A percentile compares a stretch with the other conserved stretches of the same genome.
Evolutionary conservation across 2,888 invertebrate genomes (phyloP).

Genomic region (Callinectes sapidus): DNA sequence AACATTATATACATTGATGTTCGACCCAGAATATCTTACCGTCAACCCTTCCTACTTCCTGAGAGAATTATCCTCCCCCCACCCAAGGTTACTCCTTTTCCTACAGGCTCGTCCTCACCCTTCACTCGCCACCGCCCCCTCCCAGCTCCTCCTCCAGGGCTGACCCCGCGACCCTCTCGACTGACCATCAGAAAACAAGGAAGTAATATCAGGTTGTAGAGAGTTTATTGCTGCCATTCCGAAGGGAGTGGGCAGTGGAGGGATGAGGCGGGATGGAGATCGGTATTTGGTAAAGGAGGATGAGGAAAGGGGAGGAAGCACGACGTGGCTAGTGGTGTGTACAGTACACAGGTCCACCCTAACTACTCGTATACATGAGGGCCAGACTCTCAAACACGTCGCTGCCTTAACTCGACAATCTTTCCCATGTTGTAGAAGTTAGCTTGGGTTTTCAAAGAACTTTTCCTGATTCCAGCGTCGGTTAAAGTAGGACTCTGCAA

Average conservation of each 20-base stretch:
- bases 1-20: neutral
- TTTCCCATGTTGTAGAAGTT: no score
- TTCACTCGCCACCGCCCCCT: neutral
- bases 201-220: slow-evolving; percentile 25
- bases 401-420: no score
- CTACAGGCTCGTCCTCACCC: slow-evolving; percentile 6
- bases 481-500: no score
- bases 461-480: no score
- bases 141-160: neutral
- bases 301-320: neutral
- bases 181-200: slow-evolving; percentile 21
- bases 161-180: slow-evolving; percentile 14
- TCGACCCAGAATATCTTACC: neutral
- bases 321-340: neutral
- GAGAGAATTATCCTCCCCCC: neutral
- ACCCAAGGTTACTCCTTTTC: neutral
- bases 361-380: neutral
- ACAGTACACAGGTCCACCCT: neutral
- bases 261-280: neutral
- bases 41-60: neutral
- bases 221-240: slow-evolving; percentile 21
- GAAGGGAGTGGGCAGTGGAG: slow-evolving; percentile 21
- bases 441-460: no score
- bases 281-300: slow-evolving; percentile 21
- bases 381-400: neutral